Percentiles rank a stretch among this genome's conserved stretches.
phyloP scores from a whole-genome alignment of 2,113 vertebrate species.

The Pituophis catenifer region DNA sequence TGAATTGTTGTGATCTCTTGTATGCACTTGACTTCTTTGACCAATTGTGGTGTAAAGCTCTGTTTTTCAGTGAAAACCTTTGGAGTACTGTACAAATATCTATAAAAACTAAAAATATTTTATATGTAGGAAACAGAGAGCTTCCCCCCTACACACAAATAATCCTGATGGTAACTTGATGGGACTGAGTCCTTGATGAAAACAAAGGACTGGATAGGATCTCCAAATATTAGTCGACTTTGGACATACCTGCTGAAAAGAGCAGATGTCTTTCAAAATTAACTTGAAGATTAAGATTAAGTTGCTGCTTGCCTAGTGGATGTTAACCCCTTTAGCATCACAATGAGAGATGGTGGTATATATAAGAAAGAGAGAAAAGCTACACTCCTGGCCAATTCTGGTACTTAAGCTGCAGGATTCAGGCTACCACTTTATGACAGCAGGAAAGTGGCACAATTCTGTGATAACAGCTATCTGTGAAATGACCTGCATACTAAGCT shows the following conservation, averaged over 20 bases:
- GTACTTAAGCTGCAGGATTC: neutral
- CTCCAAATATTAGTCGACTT: neutral
- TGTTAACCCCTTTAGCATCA: neutral
- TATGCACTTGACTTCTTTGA: neutral
- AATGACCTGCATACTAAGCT: neutral
- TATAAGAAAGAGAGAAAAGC: neutral
- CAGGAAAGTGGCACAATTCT: neutral
- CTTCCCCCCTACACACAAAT: neutral
- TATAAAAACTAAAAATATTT: neutral
- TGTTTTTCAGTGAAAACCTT: neutral
- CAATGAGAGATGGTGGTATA: neutral
- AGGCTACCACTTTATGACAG: neutral
- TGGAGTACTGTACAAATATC: neutral
- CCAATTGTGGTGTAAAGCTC: neutral
- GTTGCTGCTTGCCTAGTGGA: neutral
- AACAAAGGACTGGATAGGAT: neutral
- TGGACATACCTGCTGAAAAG: neutral
- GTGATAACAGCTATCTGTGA: neutral
- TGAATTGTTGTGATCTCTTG: neutral
- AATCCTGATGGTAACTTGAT: neutral
- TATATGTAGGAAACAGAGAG: neutral
- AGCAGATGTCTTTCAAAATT: neutral
- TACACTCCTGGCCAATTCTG: neutral
- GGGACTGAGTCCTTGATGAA: neutral
- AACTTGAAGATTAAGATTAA: neutral